Evolutionary conservation across 2,888 invertebrate genomes (phyloP), one percentile per base, ranked within the genome.

Genomic region (Actias luna): DNA sequence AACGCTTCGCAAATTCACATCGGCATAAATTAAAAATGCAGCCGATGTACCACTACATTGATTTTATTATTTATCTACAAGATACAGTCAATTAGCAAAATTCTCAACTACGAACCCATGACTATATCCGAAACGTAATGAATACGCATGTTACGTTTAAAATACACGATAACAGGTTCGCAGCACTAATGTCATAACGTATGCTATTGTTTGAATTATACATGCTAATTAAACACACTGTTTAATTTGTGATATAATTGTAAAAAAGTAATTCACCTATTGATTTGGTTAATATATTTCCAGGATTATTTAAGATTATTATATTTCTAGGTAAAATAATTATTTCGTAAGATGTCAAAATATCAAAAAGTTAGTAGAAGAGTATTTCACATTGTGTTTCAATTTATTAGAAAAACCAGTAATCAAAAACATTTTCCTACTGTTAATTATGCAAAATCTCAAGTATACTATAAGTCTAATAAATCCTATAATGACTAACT

Each of bases 21-120:
- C 88, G 88, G 83, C 90, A 87, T 88, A 84, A 86, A 90, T 90
- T 90, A 81, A 83, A 88, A 88, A 92, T 92, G 92, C 92, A 92
- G 86, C 81, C 84, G 79, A 83, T 89, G 90, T 91, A 50, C 90
- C 88, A 89, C 80, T 83, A 85, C 85, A 89, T 89, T 89, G 88
- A 89, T 89, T 90, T 89, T 87, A 89, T 89, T 87, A 84, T 87
- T 84, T 85, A 86, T 87, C 88, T 87, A 85, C 87, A 82, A 81
- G 87, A 84, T 84, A 83, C 84, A 81, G 84, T 84, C 89, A 89
- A 92, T 92, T 91, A 92, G 87, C 86, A 83, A 88, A 89, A 82
- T 79, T 75, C 85, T 85, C 83, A 81, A 84, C 79, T 76, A 77
- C 78, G 80, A 79, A 78, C 83, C 86, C 85, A 85, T 82, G 85